phyloP scores from a whole-genome alignment of 2,797 vertebrate species.

The Anabas testudineus region DNA sequence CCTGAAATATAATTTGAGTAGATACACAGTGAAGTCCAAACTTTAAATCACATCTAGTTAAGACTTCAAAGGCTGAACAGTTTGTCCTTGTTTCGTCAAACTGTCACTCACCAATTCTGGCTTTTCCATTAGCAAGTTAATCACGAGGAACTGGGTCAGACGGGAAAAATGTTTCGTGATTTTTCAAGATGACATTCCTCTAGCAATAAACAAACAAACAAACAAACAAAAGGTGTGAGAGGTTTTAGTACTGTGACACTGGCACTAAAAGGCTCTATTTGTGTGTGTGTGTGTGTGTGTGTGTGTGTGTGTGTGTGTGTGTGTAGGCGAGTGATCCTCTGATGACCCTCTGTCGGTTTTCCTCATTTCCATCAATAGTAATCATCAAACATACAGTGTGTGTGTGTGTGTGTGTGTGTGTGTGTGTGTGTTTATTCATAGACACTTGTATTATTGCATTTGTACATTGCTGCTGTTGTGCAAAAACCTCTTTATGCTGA shows the following conservation, averaged over 20 bases:
- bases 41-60: slow-evolving; percentile 18
- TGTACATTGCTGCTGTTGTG: not conserved
- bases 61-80: slow-evolving; percentile 38
- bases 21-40: slow-evolving; percentile 11
- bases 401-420: not conserved
- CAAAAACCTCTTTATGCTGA: slow-evolving; percentile 5
- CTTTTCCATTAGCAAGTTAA: slow-evolving; percentile 58
- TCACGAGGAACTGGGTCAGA: slow-evolving; percentile 51
- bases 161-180: slow-evolving; percentile 29
- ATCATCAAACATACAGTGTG: not conserved
- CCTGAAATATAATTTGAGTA: slow-evolving; percentile 2
- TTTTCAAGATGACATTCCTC: slow-evolving; percentile 48
- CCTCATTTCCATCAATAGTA: slow-evolving; percentile 24
- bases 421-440: not conserved
- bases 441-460: slow-evolving; percentile 4
- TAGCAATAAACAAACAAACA: slow-evolving; percentile 12
- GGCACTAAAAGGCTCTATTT: slow-evolving; percentile 29
- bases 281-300: too few species aligned
- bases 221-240: too few species aligned
- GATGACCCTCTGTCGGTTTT: slow-evolving; percentile 31
- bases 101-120: slow-evolving; percentile 27
- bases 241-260: slow-evolving; percentile 9
- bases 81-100: slow-evolving; percentile 46
- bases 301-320: not conserved
- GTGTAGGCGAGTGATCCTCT: not conserved